Evolutionary conservation across 2,888 invertebrate genomes (phyloP), one percentile per base, ranked within the genome.

Genomic region (Ophraella communa): DNA sequence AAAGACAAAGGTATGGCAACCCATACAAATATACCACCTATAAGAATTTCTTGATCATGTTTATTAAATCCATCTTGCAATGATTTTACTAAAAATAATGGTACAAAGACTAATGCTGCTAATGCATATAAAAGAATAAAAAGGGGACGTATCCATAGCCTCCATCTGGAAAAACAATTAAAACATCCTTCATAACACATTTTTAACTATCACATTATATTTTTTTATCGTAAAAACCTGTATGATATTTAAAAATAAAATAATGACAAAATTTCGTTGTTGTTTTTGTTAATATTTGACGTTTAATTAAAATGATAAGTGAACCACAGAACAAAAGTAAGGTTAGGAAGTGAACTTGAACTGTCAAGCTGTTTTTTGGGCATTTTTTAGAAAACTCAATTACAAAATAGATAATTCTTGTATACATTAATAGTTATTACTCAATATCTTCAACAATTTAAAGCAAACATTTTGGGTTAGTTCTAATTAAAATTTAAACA

Each of bases 11-110:
- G 97, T 53, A 98, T 84, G 0, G 96, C 93, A 62, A 96, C 85
- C 69, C 95, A 86, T 20, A 95, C 96, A 83, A 97, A 97, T n/a
- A 94, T 87, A 3, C 96, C 96, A 7, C 92, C 96, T 62, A 96
- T 89, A 70, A 96, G 84, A 61, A 91, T 87, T 74, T 92, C 91
- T 81, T 93, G 92, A 77, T 93, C 92, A 70, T 90, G 88, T 73
- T 90, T 88, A 52, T 88, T 87, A 73, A 94, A 90, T 4, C 91
- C 92, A 86, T 92, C 90, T 77, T 88, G 86, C 65, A 94, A 86
- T 0, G 94, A 91, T 81, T 93, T 92, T 33, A 90, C 85, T 75
- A 96, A 87, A 67, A 95, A 86, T 73, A 95, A 84, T 52, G 96
- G 96, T 65, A 96, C 89, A 68, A 96, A 87, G 68, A 95, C 89